Conservation (phyloP, 2,113 vertebrate species). For the Sapayoa aenigma region DNA sequence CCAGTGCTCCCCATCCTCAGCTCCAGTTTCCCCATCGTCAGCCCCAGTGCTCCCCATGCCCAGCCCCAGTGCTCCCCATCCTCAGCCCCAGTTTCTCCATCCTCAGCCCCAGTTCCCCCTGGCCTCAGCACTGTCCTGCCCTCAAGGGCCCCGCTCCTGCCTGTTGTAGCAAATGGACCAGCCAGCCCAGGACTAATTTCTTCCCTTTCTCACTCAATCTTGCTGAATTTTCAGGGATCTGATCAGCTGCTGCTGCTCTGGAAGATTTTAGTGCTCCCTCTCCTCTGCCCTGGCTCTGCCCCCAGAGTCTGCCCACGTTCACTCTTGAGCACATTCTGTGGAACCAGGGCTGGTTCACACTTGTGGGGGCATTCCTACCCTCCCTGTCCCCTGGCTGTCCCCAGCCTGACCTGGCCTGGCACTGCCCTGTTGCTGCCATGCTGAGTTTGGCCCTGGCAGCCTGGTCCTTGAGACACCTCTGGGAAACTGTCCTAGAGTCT, state of each 20-base stretch:
- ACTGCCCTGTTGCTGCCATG: rapidly evolving
- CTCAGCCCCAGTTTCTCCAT: neutral
- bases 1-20: no score
- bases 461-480: neutral
- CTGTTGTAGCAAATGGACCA: neutral
- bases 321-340: neutral
- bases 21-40: neutral
- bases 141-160: neutral
- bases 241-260: neutral
- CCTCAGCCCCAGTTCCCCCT: neutral
- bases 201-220: rapidly evolving
- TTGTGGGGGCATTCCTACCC: neutral
- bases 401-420: neutral
- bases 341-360: neutral
- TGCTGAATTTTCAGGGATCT: neutral
- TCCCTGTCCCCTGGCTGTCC: neutral
- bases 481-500: neutral
- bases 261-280: neutral
- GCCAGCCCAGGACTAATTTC: neutral
- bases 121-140: neutral
- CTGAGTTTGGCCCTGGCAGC: neutral
- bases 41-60: neutral
- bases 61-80: no score
- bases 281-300: neutral
- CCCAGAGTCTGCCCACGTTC: neutral